phyloP scores from a whole-genome alignment of 2,113 vertebrate species.

The Phrynosoma blainvillii region DNA sequence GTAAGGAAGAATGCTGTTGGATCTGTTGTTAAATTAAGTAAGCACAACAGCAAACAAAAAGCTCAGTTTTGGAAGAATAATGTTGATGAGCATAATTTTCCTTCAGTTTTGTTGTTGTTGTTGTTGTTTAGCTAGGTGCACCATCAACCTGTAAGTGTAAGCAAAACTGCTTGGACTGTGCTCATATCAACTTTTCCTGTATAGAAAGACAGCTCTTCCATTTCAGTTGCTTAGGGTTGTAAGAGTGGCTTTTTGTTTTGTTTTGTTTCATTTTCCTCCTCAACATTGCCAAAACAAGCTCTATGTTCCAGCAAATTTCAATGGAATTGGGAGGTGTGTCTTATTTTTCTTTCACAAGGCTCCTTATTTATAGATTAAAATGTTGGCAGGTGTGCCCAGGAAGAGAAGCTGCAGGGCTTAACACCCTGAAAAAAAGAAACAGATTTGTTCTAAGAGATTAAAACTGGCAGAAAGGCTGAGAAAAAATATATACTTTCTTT shows the following conservation, averaged over 20 bases:
- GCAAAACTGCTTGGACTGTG: constrained; percentile 42
- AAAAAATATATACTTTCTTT: constrained; percentile 42
- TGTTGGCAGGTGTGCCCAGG: constrained; percentile 54
- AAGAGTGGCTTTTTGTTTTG: background rate
- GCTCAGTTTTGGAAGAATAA: constrained; percentile 34
- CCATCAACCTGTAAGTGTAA: constrained; percentile 37
- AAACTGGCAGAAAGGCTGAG: constrained; percentile 51
- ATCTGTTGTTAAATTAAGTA: constrained; percentile 56
- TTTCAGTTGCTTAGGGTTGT: constrained; percentile 18
- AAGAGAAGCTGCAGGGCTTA: constrained; percentile 63
- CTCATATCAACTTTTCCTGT: constrained; percentile 40
- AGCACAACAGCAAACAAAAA: constrained; percentile 41
- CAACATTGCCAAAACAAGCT: constrained; percentile 52
- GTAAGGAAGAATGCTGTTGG: constrained; percentile 38
- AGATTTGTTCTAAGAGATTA: constrained; percentile 65
- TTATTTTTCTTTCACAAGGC: constrained; percentile 40
- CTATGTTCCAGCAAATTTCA: constrained; percentile 46
- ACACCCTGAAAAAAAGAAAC: constrained; percentile 50
- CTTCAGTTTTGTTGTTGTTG: background rate
- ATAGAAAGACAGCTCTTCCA: constrained; percentile 12
- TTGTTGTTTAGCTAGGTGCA: constrained; percentile 15
- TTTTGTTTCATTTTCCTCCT: constrained; percentile 13
- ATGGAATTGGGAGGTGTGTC: constrained; percentile 52
- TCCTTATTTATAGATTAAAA: constrained; percentile 62
- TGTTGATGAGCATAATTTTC: constrained; percentile 45